Conservation (phyloP, 53 echinoderm and acorn worm genomes). For the Apostichopus leukothele region DNA sequence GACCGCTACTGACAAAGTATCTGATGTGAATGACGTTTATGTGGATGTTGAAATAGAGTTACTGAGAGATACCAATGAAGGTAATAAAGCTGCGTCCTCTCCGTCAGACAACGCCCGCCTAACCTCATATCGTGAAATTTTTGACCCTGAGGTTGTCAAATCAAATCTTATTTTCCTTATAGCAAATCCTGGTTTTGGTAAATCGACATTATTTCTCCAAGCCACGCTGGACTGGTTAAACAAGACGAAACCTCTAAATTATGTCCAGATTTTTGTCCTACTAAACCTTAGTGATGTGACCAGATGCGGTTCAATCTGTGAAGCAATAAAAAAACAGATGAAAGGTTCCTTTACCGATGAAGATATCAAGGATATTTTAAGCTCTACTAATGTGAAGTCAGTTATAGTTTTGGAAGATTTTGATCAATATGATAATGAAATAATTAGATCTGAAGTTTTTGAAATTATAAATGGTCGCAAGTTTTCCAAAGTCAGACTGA, state of each 20-base stretch:
- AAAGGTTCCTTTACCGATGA: no score
- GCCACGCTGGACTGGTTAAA: not conserved
- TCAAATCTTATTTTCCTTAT: not conserved
- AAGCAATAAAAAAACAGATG: no score
- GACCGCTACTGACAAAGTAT: no score
- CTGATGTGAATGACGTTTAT: not conserved
- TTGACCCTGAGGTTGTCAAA: conserved; percentile 8
- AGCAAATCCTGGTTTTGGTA: not conserved
- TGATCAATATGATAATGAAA: no score
- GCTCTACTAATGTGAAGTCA: no score
- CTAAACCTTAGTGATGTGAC: not conserved
- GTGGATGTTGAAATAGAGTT: conserved; percentile 7
- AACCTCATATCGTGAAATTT: not conserved
- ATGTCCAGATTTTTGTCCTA: not conserved
- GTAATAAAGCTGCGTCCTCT: not conserved
- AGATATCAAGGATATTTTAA: no score
- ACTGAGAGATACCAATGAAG: not conserved
- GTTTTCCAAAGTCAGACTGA: no score
- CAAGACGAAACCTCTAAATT: not conserved
- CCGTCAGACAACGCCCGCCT: not conserved
- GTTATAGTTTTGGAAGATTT: no score
- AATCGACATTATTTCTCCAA: not conserved
- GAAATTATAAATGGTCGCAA: no score
- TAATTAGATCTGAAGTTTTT: no score
- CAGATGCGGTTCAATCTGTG: no score